These are phyloP conservation scores for Lacerta bilineata DNA, from an alignment of 2,797 vertebrate genomes.

Conservation along the genomic window DNA sequence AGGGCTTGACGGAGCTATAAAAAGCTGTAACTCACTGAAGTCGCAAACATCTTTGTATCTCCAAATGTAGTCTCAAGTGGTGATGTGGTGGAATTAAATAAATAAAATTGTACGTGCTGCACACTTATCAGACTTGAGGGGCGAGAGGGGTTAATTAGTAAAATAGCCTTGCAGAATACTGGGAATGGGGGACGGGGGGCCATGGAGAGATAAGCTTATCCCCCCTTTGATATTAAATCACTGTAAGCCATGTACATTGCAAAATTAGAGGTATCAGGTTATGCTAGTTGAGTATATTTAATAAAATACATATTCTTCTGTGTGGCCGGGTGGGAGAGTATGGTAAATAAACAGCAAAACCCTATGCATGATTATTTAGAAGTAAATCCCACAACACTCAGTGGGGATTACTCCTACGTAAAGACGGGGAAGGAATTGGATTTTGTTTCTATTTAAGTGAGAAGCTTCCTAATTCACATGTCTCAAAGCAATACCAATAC, in stretches of 20 bases:
- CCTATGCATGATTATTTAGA: neutral
- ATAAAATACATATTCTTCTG: too few relatives aligned
- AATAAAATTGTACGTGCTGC: slow-evolving; percentile 7
- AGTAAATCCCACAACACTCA: neutral
- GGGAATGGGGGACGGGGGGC: neutral
- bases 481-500: too few relatives aligned
- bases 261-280: neutral
- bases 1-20: slow-evolving; percentile 19
- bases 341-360: neutral
- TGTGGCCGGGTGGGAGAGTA: neutral
- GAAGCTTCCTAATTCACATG: too few relatives aligned
- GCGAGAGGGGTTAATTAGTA: neutral
- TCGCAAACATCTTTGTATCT: neutral
- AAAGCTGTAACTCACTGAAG: slow-evolving; percentile 17
- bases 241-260: neutral
- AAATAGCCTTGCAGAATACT: neutral
- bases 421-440: neutral
- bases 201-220: neutral
- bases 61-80: neutral
- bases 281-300: neutral
- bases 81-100: neutral
- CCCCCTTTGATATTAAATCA: neutral
- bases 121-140: neutral
- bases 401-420: neutral
- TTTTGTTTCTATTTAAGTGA: too few relatives aligned